Evolutionary conservation across 37 sponge, comb jelly and placozoan species (phyloP), one percentile per base, ranked within the genome.

Genomic region (Theonella swinhoei): DNA sequence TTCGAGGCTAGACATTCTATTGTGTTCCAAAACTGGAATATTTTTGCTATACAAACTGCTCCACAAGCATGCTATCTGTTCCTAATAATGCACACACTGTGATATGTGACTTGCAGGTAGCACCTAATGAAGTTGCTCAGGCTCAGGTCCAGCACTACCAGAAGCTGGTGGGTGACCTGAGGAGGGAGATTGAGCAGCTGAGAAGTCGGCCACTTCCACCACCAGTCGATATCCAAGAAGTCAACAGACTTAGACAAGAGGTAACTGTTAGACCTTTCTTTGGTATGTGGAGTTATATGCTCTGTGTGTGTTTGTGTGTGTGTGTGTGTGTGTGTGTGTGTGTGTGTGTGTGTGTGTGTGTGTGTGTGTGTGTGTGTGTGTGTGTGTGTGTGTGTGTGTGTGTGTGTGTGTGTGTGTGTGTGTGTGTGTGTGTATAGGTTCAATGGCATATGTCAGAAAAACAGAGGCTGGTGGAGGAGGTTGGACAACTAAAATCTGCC

Each of bases 141-240:
- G 29, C 54, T 28, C 40, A 78, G 78, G 64, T 78, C 9, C 42
- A 62, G 23, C 78, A 78, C 24, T 24, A 60, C 34, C 62, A 39
- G 29, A n/a, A 38, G 30, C 65, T 60, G 2, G 40, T 78, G 1
- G 37, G 20, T 31, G 78, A 78, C 39, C 38, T 78, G 0, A 36
- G 64, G 5, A 2, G 40, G 14, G 32, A 63, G 36, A 61, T 35
- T 14, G 40, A 64, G 26, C 78, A 78, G 28, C n/a, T 78, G 62
- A 28, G 30, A 65, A 19, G 67, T 23, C 30, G 67, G 30, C 67
- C 7, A 7, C 54, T 14, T 14, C 54, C 54, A 17, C 54, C 54
- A 7, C 14, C 54, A 7, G 14, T 14, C 14, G 54, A 47, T 14
- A 47, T 47, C 11, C 54, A 47, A 14, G 54, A 47, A 47, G 11